Conservation (phyloP, 1,140 invertebrate genomes). For the Saxidomus purpurata region DNA sequence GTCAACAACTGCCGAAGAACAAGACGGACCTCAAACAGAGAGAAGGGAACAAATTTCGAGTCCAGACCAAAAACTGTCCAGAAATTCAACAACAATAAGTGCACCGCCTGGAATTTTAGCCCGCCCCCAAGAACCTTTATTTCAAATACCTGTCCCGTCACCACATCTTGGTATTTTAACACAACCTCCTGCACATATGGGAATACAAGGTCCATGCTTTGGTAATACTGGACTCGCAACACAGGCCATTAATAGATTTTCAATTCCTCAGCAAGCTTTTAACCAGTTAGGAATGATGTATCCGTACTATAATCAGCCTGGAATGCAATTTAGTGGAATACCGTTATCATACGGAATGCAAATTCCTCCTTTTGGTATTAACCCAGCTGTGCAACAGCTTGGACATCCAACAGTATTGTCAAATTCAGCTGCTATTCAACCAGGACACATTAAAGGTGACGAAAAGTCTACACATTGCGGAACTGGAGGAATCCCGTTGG, state of each 20-base stretch:
- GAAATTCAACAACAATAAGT: background rate
- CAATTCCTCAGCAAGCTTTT: background rate
- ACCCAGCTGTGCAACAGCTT: no score
- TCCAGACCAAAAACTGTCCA: background rate
- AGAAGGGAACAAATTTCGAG: background rate
- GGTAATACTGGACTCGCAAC: background rate
- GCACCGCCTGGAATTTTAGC: background rate
- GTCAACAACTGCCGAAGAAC: background rate
- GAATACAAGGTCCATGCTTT: background rate
- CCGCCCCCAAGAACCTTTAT: background rate
- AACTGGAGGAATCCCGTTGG: no score
- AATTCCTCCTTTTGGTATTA: background rate
- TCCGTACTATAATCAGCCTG: background rate
- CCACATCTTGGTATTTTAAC: no score
- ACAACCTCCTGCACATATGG: background rate
- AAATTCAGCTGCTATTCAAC: no score
- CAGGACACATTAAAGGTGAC: no score
- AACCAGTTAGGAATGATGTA: background rate
- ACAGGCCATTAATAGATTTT: background rate
- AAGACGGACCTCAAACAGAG: background rate
- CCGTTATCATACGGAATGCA: background rate
- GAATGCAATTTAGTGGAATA: background rate
- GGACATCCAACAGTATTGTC: no score
- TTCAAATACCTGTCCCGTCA: background rate
- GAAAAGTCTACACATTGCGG: no score